phyloP scores from a whole-genome alignment of 2,797 vertebrate genomes.

The Ibycter americanus region DNA sequence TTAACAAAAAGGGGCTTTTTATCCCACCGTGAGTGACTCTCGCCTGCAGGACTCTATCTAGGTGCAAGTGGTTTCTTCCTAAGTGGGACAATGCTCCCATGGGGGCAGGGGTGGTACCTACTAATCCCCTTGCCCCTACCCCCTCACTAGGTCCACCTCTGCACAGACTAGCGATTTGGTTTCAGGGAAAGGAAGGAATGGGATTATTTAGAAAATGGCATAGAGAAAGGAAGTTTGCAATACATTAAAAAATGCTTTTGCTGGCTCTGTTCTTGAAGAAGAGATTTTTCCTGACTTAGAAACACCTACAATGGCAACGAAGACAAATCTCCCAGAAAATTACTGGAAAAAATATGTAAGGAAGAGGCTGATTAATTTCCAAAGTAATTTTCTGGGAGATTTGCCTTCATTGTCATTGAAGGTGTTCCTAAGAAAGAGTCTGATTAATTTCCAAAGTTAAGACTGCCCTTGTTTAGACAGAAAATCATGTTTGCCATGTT shows the following conservation, averaged over 20 bases:
- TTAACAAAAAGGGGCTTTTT: neutral
- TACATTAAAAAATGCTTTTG: neutral
- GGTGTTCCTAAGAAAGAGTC: conserved; percentile 12
- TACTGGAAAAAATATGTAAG: conserved; percentile 10
- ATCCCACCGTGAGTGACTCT: neutral
- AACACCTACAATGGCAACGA: neutral
- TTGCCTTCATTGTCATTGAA: conserved; percentile 21
- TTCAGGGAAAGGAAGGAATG: neutral
- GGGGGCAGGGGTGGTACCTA: neutral
- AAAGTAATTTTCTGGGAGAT: neutral
- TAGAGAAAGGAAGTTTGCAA: neutral
- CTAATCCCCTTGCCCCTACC: neutral
- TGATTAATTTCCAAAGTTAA: conserved; percentile 31
- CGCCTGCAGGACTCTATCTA: neutral
- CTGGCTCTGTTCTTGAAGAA: neutral
- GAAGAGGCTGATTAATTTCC: conserved; percentile 19
- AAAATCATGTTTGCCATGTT: conserved; percentile 46
- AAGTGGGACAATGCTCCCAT: fast-evolving
- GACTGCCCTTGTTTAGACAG: conserved; percentile 16
- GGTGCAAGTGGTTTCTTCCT: neutral
- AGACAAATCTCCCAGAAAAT: conserved; percentile 20
- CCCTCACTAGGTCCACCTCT: neutral
- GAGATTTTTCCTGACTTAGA: neutral
- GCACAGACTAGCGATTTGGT: neutral
- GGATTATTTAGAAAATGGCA: neutral